These are phyloP conservation scores for Chaetodon auriga DNA, from an alignment of 2,113 vertebrate species.

Conservation along the genomic window DNA sequence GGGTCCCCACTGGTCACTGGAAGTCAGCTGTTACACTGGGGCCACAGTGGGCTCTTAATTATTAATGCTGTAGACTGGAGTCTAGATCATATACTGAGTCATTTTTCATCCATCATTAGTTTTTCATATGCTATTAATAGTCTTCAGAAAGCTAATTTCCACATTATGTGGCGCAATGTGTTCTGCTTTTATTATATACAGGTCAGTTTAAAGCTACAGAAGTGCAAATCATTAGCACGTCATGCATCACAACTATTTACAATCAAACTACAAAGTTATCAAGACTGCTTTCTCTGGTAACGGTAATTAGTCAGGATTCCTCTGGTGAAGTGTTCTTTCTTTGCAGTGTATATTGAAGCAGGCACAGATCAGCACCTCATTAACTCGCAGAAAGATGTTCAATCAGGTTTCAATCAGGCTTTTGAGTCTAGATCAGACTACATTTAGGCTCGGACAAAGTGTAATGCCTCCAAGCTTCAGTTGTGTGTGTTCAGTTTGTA, in stretches of 20 bases:
- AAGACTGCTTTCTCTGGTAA: not conserved
- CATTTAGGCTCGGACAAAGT: not conserved
- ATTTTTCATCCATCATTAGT: not conserved
- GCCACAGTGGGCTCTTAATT: not conserved
- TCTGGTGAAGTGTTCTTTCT: not conserved
- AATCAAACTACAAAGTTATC: not conserved
- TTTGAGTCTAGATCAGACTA: not conserved
- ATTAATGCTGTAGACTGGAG: not conserved
- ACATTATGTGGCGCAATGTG: not conserved
- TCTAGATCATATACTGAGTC: not conserved
- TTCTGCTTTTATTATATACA: conserved; percentile 31
- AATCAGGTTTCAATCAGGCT: not conserved
- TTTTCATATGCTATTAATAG: not conserved
- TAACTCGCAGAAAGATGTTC: too few species aligned
- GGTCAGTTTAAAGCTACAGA: not conserved
- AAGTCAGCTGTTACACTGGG: not conserved
- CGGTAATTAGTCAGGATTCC: not conserved
- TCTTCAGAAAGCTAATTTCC: not conserved
- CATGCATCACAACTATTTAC: conserved; percentile 15
- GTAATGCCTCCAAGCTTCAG: conserved; percentile 30
- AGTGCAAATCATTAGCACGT: not conserved
- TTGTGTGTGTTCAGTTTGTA: conserved; percentile 68
- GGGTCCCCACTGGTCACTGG: not conserved
- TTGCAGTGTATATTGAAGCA: not conserved
- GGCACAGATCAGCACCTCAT: not conserved